These are phyloP conservation scores for Polypterus senegalus DNA, from an alignment of 2,113 vertebrate genomes.

Conservation along the genomic window DNA sequence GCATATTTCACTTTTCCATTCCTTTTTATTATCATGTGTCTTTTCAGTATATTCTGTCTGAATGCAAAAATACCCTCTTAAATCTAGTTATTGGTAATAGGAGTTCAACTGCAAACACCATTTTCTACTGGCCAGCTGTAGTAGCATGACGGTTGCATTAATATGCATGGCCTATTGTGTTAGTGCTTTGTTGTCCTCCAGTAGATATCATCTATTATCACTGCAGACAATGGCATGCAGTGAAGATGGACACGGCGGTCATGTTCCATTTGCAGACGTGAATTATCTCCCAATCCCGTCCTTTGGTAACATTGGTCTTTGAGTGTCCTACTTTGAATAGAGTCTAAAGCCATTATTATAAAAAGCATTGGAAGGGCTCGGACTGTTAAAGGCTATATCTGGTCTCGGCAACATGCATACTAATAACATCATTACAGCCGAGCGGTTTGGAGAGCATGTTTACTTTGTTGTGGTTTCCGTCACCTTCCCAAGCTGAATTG, in stretches of 20 bases:
- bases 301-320: slow-evolving; percentile 41
- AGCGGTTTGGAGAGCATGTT: slow-evolving; percentile 76
- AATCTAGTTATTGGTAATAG: slow-evolving; percentile 2
- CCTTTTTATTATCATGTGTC: too few species aligned
- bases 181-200: slow-evolving; percentile 46
- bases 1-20: too few species aligned
- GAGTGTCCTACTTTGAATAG: slow-evolving; percentile 55
- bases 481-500: slow-evolving; percentile 75
- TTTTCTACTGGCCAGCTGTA: slow-evolving; percentile 21
- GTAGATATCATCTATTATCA: slow-evolving; percentile 40
- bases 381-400: slow-evolving; percentile 89
- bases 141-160: slow-evolving; percentile 37
- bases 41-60: too few species aligned
- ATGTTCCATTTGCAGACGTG: slow-evolving; percentile 57
- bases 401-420: slow-evolving; percentile 87
- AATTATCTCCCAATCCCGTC: slow-evolving; percentile 55
- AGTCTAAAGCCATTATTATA: slow-evolving; percentile 72
- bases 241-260: slow-evolving; percentile 44
- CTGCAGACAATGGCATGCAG: slow-evolving; percentile 43
- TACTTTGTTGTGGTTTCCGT: slow-evolving; percentile 79
- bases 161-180: slow-evolving; percentile 38
- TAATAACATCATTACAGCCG: slow-evolving; percentile 86
- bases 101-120: slow-evolving; percentile 5
- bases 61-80: background rate
- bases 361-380: slow-evolving; percentile 65